Conservation (phyloP, 2,888 invertebrate genomes). For the Dendrolimus houi region DNA sequence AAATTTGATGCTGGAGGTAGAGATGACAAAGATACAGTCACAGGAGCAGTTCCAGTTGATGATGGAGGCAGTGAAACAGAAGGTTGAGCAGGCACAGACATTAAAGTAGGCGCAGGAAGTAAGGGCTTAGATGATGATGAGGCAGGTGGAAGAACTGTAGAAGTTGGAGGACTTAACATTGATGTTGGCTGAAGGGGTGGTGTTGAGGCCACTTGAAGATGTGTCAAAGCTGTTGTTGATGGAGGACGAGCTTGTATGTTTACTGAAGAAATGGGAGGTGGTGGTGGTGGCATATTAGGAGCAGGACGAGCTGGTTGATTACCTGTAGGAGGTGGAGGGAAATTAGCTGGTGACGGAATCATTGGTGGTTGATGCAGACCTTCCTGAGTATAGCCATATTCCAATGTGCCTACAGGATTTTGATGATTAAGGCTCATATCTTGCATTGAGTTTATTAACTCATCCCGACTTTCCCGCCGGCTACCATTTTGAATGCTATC, state of each 20-base stretch:
- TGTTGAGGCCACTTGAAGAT: slow-evolving; percentile 4
- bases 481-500: slow-evolving; percentile 29
- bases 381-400: slow-evolving; percentile 18
- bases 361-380: background rate
- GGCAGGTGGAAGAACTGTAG: slow-evolving; percentile 1
- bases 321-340: background rate
- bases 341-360: background rate
- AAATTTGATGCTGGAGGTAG: slow-evolving; percentile 10
- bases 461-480: slow-evolving; percentile 42
- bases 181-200: slow-evolving; percentile 23
- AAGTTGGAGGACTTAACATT: slow-evolving; percentile 18
- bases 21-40: slow-evolving; percentile 7
- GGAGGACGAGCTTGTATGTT: slow-evolving; percentile 19
- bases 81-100: slow-evolving; percentile 11
- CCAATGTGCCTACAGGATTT: slow-evolving; percentile 17
- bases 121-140: slow-evolving; percentile 6
- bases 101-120: slow-evolving; percentile 11
- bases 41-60: slow-evolving; percentile 10
- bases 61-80: slow-evolving; percentile 7
- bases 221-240: background rate
- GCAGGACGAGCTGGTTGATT: background rate
- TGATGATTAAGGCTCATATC: slow-evolving; percentile 55
- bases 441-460: slow-evolving; percentile 45
- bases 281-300: slow-evolving; percentile 17
- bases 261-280: slow-evolving; percentile 23